A percentile compares a stretch with the other conserved stretches of the same genome.
These are phyloP conservation scores for Pseudotriccus pelzelni DNA, from an alignment of 2,797 vertebrate species.

Conservation along the genomic window DNA sequence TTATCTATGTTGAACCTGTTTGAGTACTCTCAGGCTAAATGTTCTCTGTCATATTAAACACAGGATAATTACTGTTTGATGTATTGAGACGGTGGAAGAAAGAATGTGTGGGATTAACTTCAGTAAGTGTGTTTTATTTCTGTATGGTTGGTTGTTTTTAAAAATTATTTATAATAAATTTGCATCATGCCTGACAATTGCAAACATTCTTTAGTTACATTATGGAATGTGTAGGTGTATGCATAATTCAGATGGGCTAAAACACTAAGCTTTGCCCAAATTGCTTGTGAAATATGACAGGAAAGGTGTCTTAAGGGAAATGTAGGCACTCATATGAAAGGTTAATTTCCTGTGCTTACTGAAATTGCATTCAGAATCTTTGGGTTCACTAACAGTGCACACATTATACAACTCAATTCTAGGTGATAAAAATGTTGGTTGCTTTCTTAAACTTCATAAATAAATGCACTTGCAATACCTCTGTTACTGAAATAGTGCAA, in stretches of 20 bases:
- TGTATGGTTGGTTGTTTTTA: not conserved
- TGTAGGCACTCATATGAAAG: not conserved
- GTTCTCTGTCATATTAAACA: conserved; percentile 22
- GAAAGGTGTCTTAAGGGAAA: conserved; percentile 39
- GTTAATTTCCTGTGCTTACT: conserved; percentile 36
- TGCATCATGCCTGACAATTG: conserved; percentile 24
- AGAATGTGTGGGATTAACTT: conserved; percentile 58
- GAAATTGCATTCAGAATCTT: conserved; percentile 14
- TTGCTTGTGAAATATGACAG: conserved; percentile 48
- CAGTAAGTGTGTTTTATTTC: conserved; percentile 37
- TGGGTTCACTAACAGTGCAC: conserved; percentile 8
- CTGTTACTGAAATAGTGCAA: not conserved
- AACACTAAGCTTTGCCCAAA: conserved; percentile 46
- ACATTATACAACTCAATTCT: not conserved
- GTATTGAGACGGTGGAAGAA: conserved; percentile 42
- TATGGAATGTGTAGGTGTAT: conserved; percentile 53
- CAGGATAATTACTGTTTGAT: conserved; percentile 45
- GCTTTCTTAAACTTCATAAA: conserved; percentile 3
- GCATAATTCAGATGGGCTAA: conserved; percentile 54
- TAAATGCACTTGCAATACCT: not conserved
- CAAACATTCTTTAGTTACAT: conserved; percentile 47
- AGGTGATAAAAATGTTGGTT: not conserved
- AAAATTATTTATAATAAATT: conserved; percentile 66
- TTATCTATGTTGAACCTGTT: conserved; percentile 24
- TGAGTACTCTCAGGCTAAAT: conserved; percentile 26